A percentile compares a stretch with the other conserved stretches of the same genome.
These are phyloP conservation scores for Chrysotoxum bicinctum DNA, from an alignment of 2,888 invertebrate genomes.

Conservation along the genomic window DNA sequence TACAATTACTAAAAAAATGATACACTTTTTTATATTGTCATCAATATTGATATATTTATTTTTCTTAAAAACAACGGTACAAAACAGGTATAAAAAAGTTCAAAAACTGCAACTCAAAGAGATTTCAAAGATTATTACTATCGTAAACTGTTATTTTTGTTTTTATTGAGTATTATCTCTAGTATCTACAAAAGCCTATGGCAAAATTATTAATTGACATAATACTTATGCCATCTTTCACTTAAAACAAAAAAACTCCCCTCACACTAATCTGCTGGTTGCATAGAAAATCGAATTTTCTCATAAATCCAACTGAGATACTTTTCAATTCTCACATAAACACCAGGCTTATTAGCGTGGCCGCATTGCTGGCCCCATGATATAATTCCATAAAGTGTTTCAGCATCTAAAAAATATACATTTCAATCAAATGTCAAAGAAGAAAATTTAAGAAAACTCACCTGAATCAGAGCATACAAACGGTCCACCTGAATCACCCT, in stretches of 20 bases:
- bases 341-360: conserved; percentile 88
- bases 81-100: conserved; percentile 9
- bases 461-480: conserved; percentile 87
- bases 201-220: conserved; percentile 22
- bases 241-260: background rate
- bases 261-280: conserved; percentile 51
- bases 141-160: background rate
- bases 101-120: background rate
- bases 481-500: conserved; percentile 94
- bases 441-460: conserved; percentile 74
- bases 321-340: conserved; percentile 86
- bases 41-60: background rate
- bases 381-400: conserved; percentile 87
- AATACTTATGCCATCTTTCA: background rate
- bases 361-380: conserved; percentile 92
- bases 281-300: conserved; percentile 81
- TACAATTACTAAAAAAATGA: background rate
- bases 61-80: background rate
- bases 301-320: conserved; percentile 87
- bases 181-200: conserved; percentile 31
- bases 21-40: background rate
- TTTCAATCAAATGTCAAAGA: background rate
- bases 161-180: conserved; percentile 24
- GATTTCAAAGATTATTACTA: background rate
- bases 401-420: conserved; percentile 82